Base-by-base conservation (phyloP, 2,113 vertebrate genomes). In the Mesembrinibis cayennensis region DNA sequence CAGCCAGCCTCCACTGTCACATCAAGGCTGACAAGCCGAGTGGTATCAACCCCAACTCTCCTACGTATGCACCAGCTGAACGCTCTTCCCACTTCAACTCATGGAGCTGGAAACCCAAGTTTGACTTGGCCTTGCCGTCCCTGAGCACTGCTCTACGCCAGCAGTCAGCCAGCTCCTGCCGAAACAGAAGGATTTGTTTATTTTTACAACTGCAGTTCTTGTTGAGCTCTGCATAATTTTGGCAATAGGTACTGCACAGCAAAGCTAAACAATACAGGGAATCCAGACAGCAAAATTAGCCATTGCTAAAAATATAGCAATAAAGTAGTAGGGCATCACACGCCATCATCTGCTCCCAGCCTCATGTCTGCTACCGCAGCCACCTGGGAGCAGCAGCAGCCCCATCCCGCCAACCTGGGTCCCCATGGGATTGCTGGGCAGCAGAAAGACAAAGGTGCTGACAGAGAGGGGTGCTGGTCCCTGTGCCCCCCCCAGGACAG, bases 31-130 rank as follows among this genome's bases (percentile, higher is more conserved):
- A 56, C 36, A 25, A 52, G 8, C 23, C 1, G 1, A 52, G 44
- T 2, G 0, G 18, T 9, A 11, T 3, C 8, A 0, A 12, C n/a
- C 25, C 23, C 21, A 61, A 5, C 38, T 47, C 55, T 16, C 9
- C 32, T 18, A 14, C 2, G 0, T 10, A 7, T 20, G 11, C 38
- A n/a, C 11, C 32, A 6, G 12, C n/a, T n/a, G 32, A 65, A 21
- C 16, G 1, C 42, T 47, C 55, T 26, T 42, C 44, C 59, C 38
- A 25, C 44, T 65, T n/a, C 20, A 18, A 10, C 53, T 17, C 22
- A 8, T 9, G 14, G 53, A 34, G 61, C 61, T 73, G 47, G 61
- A 34, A 74, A 27, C 11, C 20, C 2, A 12, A 12, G 6, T 16
- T 22, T 26, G 53, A 21, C 56, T 49, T 30, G 34, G 44, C 38